phyloP scores from a whole-genome alignment of 2,888 invertebrate species.

The Oegoconia quadripuncta region DNA sequence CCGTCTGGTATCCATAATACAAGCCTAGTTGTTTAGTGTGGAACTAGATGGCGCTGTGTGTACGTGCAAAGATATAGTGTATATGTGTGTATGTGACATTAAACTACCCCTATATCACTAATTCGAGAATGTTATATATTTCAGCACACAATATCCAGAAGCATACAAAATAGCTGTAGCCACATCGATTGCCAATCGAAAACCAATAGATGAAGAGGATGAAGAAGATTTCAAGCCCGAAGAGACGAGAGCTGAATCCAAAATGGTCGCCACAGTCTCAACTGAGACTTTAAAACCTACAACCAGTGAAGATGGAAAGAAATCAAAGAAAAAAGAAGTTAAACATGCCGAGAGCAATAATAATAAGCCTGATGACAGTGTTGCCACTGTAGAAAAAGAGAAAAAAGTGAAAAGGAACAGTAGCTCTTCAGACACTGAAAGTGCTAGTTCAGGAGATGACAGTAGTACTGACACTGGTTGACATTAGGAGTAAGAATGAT shows the following conservation, averaged over 20 bases:
- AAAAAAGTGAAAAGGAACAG: constrained; percentile 44
- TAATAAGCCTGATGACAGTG: constrained; percentile 59
- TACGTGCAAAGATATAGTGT: too few species aligned
- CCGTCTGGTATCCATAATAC: too few species aligned
- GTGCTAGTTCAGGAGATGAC: constrained; percentile 82
- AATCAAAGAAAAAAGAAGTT: constrained; percentile 43
- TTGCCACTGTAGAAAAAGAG: constrained; percentile 31
- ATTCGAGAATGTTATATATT: too few species aligned
- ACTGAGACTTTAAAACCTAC: constrained; percentile 70
- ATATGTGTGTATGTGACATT: too few species aligned
- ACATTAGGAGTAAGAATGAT: too few species aligned
- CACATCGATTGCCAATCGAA: constrained; percentile 66
- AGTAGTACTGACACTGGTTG: constrained; percentile 81
- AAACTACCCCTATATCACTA: too few species aligned
- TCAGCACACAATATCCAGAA: constrained; percentile 81
- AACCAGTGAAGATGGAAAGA: constrained; percentile 48
- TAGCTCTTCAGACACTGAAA: constrained; percentile 81
- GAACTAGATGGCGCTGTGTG: too few species aligned
- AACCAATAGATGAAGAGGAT: constrained; percentile 58
- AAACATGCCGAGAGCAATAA: constrained; percentile 32
- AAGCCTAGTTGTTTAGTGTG: too few species aligned
- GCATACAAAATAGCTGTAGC: constrained; percentile 82
- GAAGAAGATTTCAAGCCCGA: constrained; percentile 51
- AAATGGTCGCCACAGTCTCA: constrained; percentile 69
- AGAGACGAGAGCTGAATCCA: constrained; percentile 46